phyloP scores from a whole-genome alignment of 2,888 invertebrate genomes.

The Unio pictorum region DNA sequence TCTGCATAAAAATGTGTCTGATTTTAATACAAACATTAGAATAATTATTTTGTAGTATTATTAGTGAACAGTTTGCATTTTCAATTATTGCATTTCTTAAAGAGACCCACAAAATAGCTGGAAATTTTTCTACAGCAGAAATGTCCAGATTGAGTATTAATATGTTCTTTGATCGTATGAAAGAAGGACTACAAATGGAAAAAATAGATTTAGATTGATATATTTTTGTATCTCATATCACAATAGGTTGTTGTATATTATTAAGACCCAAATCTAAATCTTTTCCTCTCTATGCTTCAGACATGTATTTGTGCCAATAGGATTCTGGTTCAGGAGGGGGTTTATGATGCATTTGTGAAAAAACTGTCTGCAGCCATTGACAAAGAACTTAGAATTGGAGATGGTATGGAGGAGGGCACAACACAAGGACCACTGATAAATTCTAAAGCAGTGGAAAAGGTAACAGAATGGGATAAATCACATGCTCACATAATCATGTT shows the following conservation, averaged over 20 bases:
- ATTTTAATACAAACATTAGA: too few species aligned
- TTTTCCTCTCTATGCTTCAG: slow-evolving; percentile 70
- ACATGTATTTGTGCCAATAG: slow-evolving; percentile 96
- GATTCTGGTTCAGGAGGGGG: slow-evolving; percentile 71
- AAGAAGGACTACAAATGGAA: not conserved
- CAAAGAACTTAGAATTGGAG: slow-evolving; percentile 82
- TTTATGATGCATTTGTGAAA: slow-evolving; percentile 86
- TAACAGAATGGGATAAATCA: slow-evolving; percentile 41
- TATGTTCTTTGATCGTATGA: not conserved
- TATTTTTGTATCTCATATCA: not conserved
- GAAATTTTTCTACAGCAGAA: too few species aligned
- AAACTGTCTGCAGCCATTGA: slow-evolving; percentile 81
- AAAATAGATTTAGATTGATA: not conserved
- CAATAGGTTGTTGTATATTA: not conserved
- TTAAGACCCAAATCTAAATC: not conserved
- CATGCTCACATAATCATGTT: not conserved
- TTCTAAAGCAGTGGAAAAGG: slow-evolving; percentile 85
- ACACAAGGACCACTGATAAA: slow-evolving; percentile 96
- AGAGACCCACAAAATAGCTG: too few species aligned
- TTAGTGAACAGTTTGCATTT: too few species aligned
- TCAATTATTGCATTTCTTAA: too few species aligned
- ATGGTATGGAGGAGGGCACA: slow-evolving; percentile 81
- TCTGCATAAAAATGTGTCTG: too few species aligned
- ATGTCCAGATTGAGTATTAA: too few species aligned
- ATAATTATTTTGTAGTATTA: too few species aligned